Evolutionary conservation across 2,113 vertebrate genomes (phyloP).

Genomic region (Apistogramma diplotaenia): DNA sequence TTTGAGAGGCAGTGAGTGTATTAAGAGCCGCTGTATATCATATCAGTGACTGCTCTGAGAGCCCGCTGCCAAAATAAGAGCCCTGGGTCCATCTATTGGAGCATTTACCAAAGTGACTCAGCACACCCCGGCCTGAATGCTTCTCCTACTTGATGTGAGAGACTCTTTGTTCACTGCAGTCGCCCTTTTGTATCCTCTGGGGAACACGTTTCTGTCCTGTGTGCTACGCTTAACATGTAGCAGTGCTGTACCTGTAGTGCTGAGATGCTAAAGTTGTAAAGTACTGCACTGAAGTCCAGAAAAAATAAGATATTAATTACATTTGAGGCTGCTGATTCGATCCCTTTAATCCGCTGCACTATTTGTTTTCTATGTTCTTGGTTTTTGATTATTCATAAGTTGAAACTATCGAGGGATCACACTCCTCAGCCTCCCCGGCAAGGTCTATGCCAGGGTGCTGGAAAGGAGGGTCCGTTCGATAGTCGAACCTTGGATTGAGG

Average conservation of each 20-base stretch:
- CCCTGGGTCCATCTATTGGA: slow-evolving; percentile 34
- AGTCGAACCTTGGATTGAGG: too few species aligned
- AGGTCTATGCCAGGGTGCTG: too few species aligned
- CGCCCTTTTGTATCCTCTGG: neutral
- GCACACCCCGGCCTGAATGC: slow-evolving; percentile 24
- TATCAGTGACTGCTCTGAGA: slow-evolving; percentile 56
- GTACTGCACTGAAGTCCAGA: neutral
- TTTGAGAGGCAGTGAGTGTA: slow-evolving; percentile 74
- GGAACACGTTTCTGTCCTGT: neutral
- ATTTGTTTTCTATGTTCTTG: neutral
- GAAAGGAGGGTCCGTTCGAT: too few species aligned
- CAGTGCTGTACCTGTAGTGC: neutral
- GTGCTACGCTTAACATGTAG: neutral
- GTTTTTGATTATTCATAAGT: too few species aligned
- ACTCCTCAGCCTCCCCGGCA: too few species aligned
- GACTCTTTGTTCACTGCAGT: slow-evolving; percentile 10
- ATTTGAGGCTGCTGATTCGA: slow-evolving; percentile 15
- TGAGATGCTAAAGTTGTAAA: neutral
- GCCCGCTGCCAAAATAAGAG: slow-evolving; percentile 56
- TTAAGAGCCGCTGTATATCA: slow-evolving; percentile 73
- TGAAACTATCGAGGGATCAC: too few species aligned
- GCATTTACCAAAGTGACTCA: slow-evolving; percentile 59
- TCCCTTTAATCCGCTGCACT: neutral
- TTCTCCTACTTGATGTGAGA: slow-evolving; percentile 28
- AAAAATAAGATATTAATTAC: neutral